phyloP scores from a whole-genome alignment of 2,888 invertebrate genomes.

The Dilophus febrilis region DNA sequence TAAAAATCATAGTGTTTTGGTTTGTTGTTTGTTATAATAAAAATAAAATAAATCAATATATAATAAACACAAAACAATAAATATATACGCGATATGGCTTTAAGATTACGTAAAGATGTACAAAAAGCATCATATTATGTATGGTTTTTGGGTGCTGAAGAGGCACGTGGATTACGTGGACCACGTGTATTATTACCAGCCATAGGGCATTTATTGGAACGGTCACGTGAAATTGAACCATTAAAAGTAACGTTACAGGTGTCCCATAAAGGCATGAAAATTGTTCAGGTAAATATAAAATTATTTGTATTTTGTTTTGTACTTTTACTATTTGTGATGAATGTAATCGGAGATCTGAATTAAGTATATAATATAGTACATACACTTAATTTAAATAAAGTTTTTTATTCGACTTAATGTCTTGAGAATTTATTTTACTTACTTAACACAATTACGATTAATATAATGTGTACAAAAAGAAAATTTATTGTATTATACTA shows the following conservation, averaged over 20 bases:
- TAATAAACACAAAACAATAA: no score
- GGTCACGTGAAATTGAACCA: constrained; percentile 71
- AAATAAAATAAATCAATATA: no score
- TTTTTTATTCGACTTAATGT: no score
- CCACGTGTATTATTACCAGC: constrained; percentile 74
- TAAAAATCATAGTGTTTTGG: no score
- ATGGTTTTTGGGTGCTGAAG: constrained; percentile 91
- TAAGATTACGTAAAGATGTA: constrained; percentile 66
- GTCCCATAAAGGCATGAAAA: constrained; percentile 84
- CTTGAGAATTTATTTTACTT: no score
- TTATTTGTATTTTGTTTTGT: not conserved
- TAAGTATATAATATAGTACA: not conserved
- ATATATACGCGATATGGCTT: constrained; percentile 41
- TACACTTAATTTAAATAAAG: not conserved
- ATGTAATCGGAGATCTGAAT: no score
- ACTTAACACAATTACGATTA: no score
- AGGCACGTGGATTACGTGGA: constrained; percentile 74
- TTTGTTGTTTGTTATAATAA: no score
- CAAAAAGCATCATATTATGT: constrained; percentile 85
- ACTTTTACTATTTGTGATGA: no score
- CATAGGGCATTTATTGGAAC: constrained; percentile 64
- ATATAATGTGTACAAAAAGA: no score
- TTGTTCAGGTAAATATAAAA: constrained; percentile 49
- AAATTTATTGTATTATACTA: no score
- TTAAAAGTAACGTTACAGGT: constrained; percentile 84